Evolutionary conservation across 2,797 vertebrate genomes (phyloP).

Genomic region (Hyperoplus lanceolatus): DNA sequence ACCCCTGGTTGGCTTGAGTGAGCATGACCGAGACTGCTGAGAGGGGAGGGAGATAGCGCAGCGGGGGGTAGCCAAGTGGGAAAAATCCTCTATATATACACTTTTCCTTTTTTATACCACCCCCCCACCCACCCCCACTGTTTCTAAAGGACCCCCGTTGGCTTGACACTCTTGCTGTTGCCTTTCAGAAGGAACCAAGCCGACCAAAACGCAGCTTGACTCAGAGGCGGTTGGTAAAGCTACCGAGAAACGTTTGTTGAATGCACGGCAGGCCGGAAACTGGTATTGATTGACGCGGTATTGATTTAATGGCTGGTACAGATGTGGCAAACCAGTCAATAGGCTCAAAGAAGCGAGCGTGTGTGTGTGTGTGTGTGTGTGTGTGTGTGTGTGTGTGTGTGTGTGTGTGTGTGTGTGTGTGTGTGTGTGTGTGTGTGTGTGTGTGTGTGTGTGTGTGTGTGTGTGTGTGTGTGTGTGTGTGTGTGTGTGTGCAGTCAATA

Average conservation of each 20-base stretch:
- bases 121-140: neutral
- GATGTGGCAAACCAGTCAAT: conserved; percentile 25
- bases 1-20: neutral
- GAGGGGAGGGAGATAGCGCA: conserved; percentile 46
- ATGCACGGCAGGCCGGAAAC: conserved; percentile 36
- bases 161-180: conserved; percentile 28
- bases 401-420: too few species aligned
- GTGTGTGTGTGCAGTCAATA: too few species aligned
- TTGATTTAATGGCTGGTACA: conserved; percentile 38
- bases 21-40: conserved; percentile 48
- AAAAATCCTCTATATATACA: conserved; percentile 38
- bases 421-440: too few species aligned
- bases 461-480: too few species aligned
- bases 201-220: conserved; percentile 16
- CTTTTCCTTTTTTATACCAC: conserved; percentile 51
- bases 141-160: conserved; percentile 32
- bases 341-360: neutral
- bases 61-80: conserved; percentile 25
- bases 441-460: too few species aligned
- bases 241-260: conserved; percentile 25
- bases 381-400: too few species aligned
- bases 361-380: too few species aligned
- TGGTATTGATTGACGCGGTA: conserved; percentile 21
- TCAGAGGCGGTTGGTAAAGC: conserved; percentile 24
- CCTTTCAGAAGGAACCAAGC: conserved; percentile 31